phyloP scores from a whole-genome alignment of 2,797 vertebrate genomes.

The Linurgus olivaceus region DNA sequence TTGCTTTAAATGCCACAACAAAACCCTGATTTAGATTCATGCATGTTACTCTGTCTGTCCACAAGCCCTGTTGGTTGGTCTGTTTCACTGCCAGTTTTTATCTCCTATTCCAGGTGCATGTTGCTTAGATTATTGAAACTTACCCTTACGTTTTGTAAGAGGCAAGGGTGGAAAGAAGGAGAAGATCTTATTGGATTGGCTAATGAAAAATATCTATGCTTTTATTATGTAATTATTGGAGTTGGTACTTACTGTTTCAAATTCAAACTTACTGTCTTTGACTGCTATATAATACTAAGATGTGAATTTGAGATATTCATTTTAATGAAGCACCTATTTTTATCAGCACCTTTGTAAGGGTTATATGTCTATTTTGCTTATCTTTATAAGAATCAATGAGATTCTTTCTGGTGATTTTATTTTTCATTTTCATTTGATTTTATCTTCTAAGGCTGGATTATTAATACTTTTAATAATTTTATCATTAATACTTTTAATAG shows the following conservation, averaged over 20 bases:
- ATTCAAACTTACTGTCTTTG: not conserved
- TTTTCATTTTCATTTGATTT: not conserved
- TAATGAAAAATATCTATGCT: not conserved
- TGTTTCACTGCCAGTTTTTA: not conserved
- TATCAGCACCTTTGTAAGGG: not conserved
- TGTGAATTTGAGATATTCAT: not conserved
- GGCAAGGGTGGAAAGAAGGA: not conserved
- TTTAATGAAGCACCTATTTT: not conserved
- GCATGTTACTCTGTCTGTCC: not conserved
- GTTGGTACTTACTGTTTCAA: not conserved
- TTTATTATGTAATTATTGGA: not conserved
- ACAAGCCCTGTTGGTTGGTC: not conserved
- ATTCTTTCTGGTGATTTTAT: not conserved
- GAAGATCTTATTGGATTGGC: not conserved
- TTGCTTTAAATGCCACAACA: not conserved
- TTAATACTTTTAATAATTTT: not conserved
- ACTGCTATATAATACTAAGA: not conserved
- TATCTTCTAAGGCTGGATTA: not conserved
- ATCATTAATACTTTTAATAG: not conserved
- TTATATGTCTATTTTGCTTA: not conserved
- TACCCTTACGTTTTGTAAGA: not conserved
- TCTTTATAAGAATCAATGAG: not conserved
- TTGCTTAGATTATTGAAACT: not conserved
- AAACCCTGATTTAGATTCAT: not conserved
- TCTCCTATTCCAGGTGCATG: not conserved